phyloP scores from a whole-genome alignment of 2,888 invertebrate genomes.

The Apantesis nais region DNA sequence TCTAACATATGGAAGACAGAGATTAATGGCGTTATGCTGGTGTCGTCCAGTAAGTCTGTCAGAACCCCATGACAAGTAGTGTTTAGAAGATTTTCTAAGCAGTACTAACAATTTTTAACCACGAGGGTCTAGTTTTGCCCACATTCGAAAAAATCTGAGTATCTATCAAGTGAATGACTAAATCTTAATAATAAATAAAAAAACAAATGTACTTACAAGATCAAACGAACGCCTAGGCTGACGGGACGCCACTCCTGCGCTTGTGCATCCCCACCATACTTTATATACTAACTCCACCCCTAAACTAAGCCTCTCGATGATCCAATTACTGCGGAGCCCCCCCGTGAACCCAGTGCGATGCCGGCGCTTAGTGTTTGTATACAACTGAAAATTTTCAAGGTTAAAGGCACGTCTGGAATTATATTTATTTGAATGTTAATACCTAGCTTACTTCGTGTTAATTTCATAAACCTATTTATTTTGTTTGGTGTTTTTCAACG shows the following conservation, averaged over 20 bases:
- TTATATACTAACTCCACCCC: constrained; percentile 63
- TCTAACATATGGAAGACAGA: background rate
- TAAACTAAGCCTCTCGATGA: constrained; percentile 38
- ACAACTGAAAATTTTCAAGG: constrained; percentile 39
- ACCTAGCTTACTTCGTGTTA: background rate
- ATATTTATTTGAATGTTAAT: background rate
- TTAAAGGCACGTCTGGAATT: constrained; percentile 30
- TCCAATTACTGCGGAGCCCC: constrained; percentile 61
- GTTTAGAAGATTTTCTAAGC: background rate
- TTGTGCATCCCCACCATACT: constrained; percentile 39
- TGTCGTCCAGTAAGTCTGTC: background rate
- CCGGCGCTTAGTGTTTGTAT: constrained; percentile 41
- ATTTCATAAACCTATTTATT: background rate
- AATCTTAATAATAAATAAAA: constrained; percentile 25
- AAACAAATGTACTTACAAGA: constrained; percentile 58
- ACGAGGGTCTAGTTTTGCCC: background rate
- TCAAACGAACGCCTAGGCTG: constrained; percentile 67
- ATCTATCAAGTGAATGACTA: background rate
- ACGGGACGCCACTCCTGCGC: constrained; percentile 73
- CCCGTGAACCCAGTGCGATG: constrained; percentile 49
- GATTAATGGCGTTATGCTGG: background rate
- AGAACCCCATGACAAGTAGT: background rate
- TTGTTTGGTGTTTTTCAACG: background rate
- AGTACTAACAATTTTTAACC: background rate
- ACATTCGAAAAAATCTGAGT: background rate